Conservation (phyloP, 2,888 invertebrate species). For the Chloromyia formosa region DNA sequence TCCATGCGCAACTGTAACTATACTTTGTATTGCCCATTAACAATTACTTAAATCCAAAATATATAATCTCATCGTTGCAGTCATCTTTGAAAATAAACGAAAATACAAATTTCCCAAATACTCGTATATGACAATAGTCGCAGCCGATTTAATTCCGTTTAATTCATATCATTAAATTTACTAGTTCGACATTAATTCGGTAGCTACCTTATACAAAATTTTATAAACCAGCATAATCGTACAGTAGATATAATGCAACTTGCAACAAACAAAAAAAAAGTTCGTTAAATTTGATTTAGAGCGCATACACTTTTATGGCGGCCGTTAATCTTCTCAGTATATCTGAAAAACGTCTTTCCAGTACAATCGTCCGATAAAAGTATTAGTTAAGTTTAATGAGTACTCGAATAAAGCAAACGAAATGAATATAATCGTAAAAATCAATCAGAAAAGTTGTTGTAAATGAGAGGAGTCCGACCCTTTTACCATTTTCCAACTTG, state of each 20-base stretch:
- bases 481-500: not conserved
- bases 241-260: constrained; percentile 1
- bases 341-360: constrained; percentile 25
- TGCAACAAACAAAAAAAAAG: constrained; percentile 20
- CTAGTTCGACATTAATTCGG: constrained; percentile 35
- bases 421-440: constrained; percentile 47
- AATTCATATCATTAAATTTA: constrained; percentile 37
- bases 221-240: constrained; percentile 37
- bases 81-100: not conserved
- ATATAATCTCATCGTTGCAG: not conserved
- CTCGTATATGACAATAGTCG: not conserved
- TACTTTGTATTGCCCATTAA: not conserved
- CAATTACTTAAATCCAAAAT: not conserved
- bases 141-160: constrained; percentile 34
- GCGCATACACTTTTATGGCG: constrained; percentile 31
- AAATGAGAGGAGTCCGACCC: constrained; percentile 4
- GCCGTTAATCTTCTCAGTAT: constrained; percentile 26
- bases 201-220: constrained; percentile 26
- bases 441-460: constrained; percentile 44
- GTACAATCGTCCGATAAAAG: constrained; percentile 31
- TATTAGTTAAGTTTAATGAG: constrained; percentile 47
- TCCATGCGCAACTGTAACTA: not conserved
- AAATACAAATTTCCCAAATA: constrained; percentile 36
- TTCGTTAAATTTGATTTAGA: constrained; percentile 43
- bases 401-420: constrained; percentile 44